Conservation (phyloP, 1,140 invertebrate genomes). For the Palaemon carinicauda region DNA sequence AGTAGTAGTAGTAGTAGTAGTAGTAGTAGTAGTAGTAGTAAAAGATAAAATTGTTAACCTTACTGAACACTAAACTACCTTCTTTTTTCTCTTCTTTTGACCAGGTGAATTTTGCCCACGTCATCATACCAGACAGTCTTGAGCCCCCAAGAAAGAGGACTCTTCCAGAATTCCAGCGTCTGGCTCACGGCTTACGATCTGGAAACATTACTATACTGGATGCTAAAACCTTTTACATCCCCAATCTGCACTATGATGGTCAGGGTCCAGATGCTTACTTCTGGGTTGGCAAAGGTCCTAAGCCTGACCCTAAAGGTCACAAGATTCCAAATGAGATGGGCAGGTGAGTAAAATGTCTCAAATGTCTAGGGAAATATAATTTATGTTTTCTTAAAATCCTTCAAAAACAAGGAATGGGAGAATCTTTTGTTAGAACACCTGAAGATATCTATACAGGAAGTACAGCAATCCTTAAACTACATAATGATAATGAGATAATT, state of each 20-base stretch:
- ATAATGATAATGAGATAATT: too few species aligned
- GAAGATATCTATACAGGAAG: too few species aligned
- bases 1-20: not conserved
- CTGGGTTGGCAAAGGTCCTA: constrained; percentile 86
- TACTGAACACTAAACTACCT: too few species aligned
- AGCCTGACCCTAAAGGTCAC: constrained; percentile 76
- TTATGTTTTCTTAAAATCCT: too few species aligned
- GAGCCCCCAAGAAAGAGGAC: constrained; percentile 79
- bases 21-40: not conserved
- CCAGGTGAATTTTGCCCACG: constrained; percentile 88
- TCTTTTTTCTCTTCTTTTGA: constrained; percentile 60
- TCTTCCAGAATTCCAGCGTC: constrained; percentile 82
- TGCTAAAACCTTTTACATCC: constrained; percentile 91
- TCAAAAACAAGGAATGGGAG: too few species aligned
- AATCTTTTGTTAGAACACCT: too few species aligned
- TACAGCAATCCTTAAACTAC: too few species aligned
- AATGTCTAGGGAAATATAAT: too few species aligned
- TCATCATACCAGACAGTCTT: constrained; percentile 78
- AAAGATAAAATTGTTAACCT: not conserved
- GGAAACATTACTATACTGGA: constrained; percentile 91
- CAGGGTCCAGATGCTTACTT: constrained; percentile 90
- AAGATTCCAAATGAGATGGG: constrained; percentile 88
- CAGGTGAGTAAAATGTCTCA: constrained; percentile 65
- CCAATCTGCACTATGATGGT: constrained; percentile 91
- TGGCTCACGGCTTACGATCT: constrained; percentile 85